Percentiles rank a stretch among this genome's conserved stretches.
These are phyloP conservation scores for Arothron firmamentum DNA, from an alignment of 2,113 vertebrate genomes.

Conservation along the genomic window DNA sequence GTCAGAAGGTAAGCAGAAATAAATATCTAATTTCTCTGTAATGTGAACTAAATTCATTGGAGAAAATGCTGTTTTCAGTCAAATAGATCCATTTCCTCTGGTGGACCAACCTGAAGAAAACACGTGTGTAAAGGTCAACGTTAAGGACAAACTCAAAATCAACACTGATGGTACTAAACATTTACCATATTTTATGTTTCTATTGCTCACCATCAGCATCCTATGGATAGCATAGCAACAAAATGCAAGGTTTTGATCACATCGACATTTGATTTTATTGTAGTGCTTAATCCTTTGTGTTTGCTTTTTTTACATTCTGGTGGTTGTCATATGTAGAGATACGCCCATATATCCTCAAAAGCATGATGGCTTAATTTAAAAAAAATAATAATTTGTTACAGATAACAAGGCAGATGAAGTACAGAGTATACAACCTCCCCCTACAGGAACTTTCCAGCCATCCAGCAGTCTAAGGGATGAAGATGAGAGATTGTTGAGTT, in stretches of 20 bases:
- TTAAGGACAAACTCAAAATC: background rate
- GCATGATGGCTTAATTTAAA: too few species aligned
- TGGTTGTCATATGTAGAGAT: too few species aligned
- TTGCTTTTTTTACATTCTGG: too few species aligned
- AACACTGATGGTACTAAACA: background rate
- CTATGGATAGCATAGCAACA: background rate
- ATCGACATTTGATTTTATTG: too few species aligned
- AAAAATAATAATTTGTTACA: too few species aligned
- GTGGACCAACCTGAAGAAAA: background rate
- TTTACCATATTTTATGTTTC: background rate
- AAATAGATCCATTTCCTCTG: background rate
- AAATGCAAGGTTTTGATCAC: too few species aligned
- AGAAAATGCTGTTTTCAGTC: too few species aligned
- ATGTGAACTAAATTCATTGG: too few species aligned
- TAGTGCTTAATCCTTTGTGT: background rate
- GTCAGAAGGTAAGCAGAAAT: background rate
- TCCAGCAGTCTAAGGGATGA: slow-evolving; percentile 29
- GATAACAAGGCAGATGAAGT: slow-evolving; percentile 3
- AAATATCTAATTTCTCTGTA: too few species aligned
- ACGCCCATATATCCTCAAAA: too few species aligned
- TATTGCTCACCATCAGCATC: background rate
- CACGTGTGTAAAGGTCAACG: too few species aligned
- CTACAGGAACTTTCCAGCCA: background rate
- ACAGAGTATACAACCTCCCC: background rate
- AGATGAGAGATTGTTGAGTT: slow-evolving; percentile 26